Evolutionary conservation across 2,888 invertebrate species (phyloP), one percentile per base, ranked within the genome.

Genomic region (Dexiosoma caninum): DNA sequence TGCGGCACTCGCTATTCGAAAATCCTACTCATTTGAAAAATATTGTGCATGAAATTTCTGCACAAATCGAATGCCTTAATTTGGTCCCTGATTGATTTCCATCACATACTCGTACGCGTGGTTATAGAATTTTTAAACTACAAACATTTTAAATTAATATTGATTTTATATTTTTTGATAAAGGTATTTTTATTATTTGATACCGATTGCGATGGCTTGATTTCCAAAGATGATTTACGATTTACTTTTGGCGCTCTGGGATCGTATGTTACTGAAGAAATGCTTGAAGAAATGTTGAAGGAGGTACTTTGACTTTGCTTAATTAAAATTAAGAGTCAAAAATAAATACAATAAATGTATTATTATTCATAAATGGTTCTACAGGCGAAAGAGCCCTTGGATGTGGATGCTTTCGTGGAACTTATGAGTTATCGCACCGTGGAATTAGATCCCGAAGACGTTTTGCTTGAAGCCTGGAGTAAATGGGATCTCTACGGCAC

Each of bases 141-240:
- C 12, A 12, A 23, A 49, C 23, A n/a, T 23, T 49, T 49, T 49
- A 7, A 46, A 27, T 14, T 49, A 0, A 0, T 27, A 51, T n/a
- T n/a, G n/a, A n/a, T n/a, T n/a, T n/a, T n/a, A n/a, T 53, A 6
- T 37, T 77, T 5, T 67, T 23, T 21, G 12, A 16, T 21, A 14
- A 57, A 46, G 93, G 93, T 92, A 1, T 94, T 94, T 85, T 89
- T 92, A 49, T 90, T 94, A 4, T 93, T 94, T 82, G 94, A 94
- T 84, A 88, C 93, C 86, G 92, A 94, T 83, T 92, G 92, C 23
- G 93, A 94, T 85, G 94, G 94, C 0, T 91, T 92, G 84, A 93
- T 94, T 81, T 93, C 93, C 84, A 92, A 92, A 84, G 92, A 91
- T 74, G 94, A 94, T 86, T 90, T 94, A 71, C 91, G 93, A 10